Evolutionary conservation across 2,113 vertebrate genomes (phyloP).

Genomic region (Illadopsis cleaveri): DNA sequence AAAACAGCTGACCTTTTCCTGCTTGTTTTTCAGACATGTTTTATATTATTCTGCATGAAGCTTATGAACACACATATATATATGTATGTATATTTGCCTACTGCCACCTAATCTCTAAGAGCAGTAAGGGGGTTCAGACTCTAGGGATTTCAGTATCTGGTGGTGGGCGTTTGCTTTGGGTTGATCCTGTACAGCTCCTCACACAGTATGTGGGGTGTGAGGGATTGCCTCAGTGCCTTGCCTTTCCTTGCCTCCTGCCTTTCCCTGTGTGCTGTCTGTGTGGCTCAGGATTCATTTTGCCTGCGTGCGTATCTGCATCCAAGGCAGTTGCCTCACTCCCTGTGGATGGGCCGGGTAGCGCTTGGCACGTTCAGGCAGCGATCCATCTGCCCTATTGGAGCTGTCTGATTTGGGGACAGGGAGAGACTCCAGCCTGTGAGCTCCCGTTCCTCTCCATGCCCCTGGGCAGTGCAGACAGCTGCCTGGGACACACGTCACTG

Average conservation of each 20-base stretch:
- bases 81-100: not conserved
- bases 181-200: not conserved
- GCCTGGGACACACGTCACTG: not conserved
- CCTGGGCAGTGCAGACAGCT: not conserved
- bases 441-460: not conserved
- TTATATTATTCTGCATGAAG: not conserved
- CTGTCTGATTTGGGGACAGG: not conserved
- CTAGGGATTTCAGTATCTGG: not conserved
- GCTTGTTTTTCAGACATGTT: not conserved
- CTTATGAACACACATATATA: not conserved
- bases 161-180: not conserved
- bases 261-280: not conserved
- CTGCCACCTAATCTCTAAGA: not conserved
- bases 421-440: not conserved
- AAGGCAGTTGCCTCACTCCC: not conserved
- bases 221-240: not conserved
- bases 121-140: not conserved
- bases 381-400: not conserved
- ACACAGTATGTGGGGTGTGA: not conserved
- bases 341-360: accelerated
- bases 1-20: not conserved
- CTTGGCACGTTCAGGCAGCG: not conserved
- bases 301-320: not conserved
- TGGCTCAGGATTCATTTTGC: not conserved
- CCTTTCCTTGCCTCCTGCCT: not conserved